A percentile compares a stretch with the other conserved stretches of the same genome.
Evolutionary conservation across 2,113 vertebrate species (phyloP).

Genomic region (Centropus bengalensis): DNA sequence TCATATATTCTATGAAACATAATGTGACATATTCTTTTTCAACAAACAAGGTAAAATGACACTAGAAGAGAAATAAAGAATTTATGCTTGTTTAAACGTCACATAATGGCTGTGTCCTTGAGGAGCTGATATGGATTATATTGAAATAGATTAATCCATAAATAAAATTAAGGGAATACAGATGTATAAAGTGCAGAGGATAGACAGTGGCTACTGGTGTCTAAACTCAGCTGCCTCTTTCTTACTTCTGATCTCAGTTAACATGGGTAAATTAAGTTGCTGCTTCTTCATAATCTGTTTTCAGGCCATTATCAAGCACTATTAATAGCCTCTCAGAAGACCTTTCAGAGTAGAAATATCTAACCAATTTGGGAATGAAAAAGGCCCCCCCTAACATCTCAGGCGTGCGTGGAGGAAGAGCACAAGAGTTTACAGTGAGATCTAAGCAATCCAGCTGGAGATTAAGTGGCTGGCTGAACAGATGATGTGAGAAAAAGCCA

Average conservation of each 20-base stretch:
- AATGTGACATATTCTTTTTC: neutral
- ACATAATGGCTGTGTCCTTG: neutral
- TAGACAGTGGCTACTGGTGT: neutral
- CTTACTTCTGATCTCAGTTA: neutral
- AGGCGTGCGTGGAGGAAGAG: accelerated
- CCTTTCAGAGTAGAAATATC: neutral
- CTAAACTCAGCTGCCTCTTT: neutral
- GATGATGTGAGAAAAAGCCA: neutral
- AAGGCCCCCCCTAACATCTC: neutral
- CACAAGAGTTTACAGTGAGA: neutral
- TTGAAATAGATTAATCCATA: neutral
- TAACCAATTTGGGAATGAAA: neutral
- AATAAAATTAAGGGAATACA: neutral
- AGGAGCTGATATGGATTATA: neutral
- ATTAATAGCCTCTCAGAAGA: neutral
- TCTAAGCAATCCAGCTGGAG: neutral
- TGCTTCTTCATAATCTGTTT: neutral
- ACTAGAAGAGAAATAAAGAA: neutral
- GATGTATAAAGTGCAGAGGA: neutral
- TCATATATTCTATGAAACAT: neutral
- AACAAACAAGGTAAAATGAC: neutral
- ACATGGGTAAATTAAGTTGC: neutral
- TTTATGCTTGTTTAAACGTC: neutral
- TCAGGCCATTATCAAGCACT: neutral
- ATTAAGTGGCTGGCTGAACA: neutral